Conservation (phyloP, 2,113 vertebrate genomes). For the Sciurus niger region DNA sequence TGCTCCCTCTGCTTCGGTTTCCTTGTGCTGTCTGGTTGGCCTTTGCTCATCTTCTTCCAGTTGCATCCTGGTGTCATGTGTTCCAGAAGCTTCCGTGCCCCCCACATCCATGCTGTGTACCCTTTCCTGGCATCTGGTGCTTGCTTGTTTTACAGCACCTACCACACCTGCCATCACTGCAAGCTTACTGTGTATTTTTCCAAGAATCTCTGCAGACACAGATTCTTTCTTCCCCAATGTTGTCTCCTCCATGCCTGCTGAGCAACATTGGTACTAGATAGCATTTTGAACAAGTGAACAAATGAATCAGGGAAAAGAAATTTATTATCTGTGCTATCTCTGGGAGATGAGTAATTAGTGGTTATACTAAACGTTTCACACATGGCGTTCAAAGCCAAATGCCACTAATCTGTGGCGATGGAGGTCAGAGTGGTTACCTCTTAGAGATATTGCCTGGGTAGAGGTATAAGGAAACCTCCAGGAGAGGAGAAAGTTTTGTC, state of each 20-base stretch:
- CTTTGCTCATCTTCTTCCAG: slow-evolving; percentile 36
- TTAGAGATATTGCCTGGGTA: not conserved
- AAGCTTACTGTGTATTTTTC: not conserved
- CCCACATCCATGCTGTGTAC: no score
- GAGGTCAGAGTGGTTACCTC: not conserved
- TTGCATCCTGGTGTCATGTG: not conserved
- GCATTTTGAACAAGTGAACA: not conserved
- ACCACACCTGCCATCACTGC: not conserved
- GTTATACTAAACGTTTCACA: slow-evolving; percentile 27
- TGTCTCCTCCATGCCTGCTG: not conserved
- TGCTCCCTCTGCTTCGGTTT: not conserved
- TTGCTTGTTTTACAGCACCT: not conserved
- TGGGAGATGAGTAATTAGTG: not conserved
- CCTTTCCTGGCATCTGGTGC: not conserved
- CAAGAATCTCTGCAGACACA: not conserved
- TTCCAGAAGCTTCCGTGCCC: not conserved
- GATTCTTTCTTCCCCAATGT: slow-evolving; percentile 1
- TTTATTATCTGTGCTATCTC: not conserved
- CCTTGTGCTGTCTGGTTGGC: not conserved
- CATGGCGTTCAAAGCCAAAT: not conserved
- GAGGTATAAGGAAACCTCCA: not conserved
- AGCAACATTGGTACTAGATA: not conserved
- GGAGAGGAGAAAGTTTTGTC: not conserved
- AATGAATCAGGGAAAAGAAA: not conserved
- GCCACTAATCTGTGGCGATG: not conserved